Conservation (phyloP, 2,113 vertebrate species). For the Anthoscopus minutus region DNA sequence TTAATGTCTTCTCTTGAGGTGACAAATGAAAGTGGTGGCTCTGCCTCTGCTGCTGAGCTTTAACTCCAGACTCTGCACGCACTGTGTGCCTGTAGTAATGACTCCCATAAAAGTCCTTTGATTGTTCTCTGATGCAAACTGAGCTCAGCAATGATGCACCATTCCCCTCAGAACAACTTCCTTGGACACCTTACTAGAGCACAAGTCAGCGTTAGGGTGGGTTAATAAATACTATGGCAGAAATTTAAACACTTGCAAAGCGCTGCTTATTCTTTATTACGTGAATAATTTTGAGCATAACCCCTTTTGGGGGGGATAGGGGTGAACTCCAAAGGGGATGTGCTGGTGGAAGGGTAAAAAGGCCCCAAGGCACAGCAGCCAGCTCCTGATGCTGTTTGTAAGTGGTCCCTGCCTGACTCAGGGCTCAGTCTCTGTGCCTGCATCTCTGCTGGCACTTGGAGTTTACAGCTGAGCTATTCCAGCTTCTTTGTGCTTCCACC, state of each 20-base stretch:
- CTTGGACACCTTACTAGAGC: neutral
- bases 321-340: neutral
- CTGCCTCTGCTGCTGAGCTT: neutral
- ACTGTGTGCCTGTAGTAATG: neutral
- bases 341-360: neutral
- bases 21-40: constrained; percentile 15
- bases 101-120: neutral
- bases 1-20: constrained; percentile 12
- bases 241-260: neutral
- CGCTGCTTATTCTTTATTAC: neutral
- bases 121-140: constrained; percentile 1
- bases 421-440: neutral
- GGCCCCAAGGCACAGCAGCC: neutral
- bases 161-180: neutral
- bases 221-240: neutral
- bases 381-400: neutral
- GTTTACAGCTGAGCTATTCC: neutral
- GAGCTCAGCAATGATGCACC: neutral
- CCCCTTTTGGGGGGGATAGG: accelerated
- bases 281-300: neutral
- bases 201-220: neutral
- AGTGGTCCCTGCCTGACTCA: neutral
- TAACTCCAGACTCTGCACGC: neutral
- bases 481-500: neutral
- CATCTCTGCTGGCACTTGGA: neutral